These are phyloP conservation scores for Clavelina lepadiformis DNA, from an alignment of 23 tunicate species.

Conservation along the genomic window DNA sequence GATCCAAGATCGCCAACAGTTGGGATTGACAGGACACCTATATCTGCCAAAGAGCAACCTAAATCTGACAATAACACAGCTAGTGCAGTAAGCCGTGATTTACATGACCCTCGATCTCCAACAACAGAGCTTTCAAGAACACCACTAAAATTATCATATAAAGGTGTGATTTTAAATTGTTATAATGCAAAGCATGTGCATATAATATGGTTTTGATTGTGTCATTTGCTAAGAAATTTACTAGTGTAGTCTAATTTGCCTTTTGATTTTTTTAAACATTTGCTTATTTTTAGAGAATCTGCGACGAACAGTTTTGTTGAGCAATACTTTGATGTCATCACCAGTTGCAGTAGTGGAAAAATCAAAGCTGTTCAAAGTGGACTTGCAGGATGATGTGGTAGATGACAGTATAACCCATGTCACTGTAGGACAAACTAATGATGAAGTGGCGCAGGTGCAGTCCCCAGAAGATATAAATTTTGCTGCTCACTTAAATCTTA, in stretches of 20 bases:
- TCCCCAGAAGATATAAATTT: too few species aligned
- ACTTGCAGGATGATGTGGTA: not conserved
- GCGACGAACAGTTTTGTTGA: constrained; percentile 5
- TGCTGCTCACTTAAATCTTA: too few species aligned
- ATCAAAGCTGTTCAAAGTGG: too few species aligned
- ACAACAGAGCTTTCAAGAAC: constrained; percentile 21
- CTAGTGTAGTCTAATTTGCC: too few species aligned
- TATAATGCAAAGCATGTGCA: too few species aligned
- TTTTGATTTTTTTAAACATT: too few species aligned
- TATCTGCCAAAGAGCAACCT: constrained; percentile 1
- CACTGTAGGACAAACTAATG: not conserved
- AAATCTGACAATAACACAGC: not conserved
- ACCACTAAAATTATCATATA: constrained; percentile 16
- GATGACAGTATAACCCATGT: not conserved
- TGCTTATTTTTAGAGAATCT: not conserved
- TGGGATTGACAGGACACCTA: constrained; percentile 38
- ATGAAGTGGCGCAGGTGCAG: not conserved
- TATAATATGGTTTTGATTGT: too few species aligned
- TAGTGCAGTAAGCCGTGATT: not conserved
- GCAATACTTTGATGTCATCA: constrained; percentile 5
- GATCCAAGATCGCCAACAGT: constrained; percentile 49
- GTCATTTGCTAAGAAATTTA: too few species aligned
- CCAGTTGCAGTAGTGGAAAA: too few species aligned
- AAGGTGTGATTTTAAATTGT: too few species aligned
- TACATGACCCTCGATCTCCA: constrained; percentile 47